Conservation (phyloP, 2,888 invertebrate genomes). For the Euphydryas editha region DNA sequence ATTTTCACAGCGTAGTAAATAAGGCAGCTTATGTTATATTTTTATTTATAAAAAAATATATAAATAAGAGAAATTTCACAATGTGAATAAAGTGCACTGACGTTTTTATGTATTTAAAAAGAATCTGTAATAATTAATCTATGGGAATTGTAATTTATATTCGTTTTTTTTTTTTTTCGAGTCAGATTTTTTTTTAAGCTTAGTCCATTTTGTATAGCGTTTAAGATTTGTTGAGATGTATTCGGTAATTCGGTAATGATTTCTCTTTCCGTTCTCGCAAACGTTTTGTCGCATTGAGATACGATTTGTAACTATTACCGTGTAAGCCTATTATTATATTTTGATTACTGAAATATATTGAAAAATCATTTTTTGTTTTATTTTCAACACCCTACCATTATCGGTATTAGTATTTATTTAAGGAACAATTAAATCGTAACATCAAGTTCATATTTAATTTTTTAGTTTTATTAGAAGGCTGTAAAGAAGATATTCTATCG, state of each 20-base stretch:
- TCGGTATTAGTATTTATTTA: conserved; percentile 12
- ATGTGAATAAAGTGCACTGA: conserved; percentile 77
- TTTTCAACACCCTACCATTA: conserved; percentile 47
- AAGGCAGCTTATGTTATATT: conserved; percentile 56
- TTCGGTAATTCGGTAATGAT: conserved; percentile 34
- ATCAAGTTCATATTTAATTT: too few relatives aligned
- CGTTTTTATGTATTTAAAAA: conserved; percentile 65
- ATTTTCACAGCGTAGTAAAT: conserved; percentile 61
- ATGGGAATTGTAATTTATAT: conserved; percentile 65
- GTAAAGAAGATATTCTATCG: too few relatives aligned
- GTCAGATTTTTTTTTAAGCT: conserved; percentile 43
- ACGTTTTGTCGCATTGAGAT: conserved; percentile 66
- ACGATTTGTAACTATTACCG: conserved; percentile 81
- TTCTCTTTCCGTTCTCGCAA: conserved; percentile 48
- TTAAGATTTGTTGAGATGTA: conserved; percentile 46
- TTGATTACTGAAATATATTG: conserved; percentile 84
- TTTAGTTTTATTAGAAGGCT: too few relatives aligned
- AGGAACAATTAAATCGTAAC: too few relatives aligned
- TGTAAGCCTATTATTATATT: conserved; percentile 84
- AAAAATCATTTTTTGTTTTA: conserved; percentile 63
- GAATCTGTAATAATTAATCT: conserved; percentile 63
- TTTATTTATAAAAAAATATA: conserved; percentile 53
- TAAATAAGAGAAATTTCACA: conserved; percentile 55
- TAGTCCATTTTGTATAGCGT: conserved; percentile 43
- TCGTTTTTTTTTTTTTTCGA: conserved; percentile 52